Evolutionary conservation across 2,113 vertebrate genomes (phyloP).

Genomic region (Reinhardtius hippoglossoides): DNA sequence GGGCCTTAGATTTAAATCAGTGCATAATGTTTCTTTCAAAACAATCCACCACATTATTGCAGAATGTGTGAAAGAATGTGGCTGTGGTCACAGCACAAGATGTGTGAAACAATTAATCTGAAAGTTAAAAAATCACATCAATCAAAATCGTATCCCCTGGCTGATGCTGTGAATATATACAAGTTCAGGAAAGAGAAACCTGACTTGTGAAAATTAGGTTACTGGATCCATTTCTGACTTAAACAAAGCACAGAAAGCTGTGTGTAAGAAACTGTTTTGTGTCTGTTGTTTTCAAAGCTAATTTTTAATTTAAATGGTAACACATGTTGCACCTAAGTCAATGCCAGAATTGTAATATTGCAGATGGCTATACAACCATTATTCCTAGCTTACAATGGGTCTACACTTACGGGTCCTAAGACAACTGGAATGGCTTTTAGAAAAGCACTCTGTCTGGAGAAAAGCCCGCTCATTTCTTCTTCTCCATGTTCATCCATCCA

Average conservation of each 20-base stretch:
- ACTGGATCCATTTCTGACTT: too few relatives aligned
- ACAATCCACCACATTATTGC: too few relatives aligned
- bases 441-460: constrained; percentile 27
- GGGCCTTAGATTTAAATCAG: too few relatives aligned
- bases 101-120: neutral
- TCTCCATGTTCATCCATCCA: constrained; percentile 8
- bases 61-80: neutral
- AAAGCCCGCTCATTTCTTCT: constrained; percentile 11
- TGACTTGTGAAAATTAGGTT: too few relatives aligned
- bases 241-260: neutral
- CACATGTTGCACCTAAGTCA: neutral
- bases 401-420: constrained; percentile 14
- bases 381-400: constrained; percentile 16
- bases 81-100: too few relatives aligned
- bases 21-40: too few relatives aligned
- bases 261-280: neutral
- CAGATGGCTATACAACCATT: constrained; percentile 5
- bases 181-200: too few relatives aligned
- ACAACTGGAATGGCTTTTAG: constrained; percentile 36
- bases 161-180: too few relatives aligned
- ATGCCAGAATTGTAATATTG: neutral
- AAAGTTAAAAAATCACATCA: too few relatives aligned
- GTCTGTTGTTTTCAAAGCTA: neutral
- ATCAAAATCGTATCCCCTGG: too few relatives aligned
- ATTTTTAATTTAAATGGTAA: neutral